A percentile compares a stretch with the other conserved stretches of the same genome.
phyloP scores from a whole-genome alignment of 2,888 invertebrate species.

The Pheosia tremula region DNA sequence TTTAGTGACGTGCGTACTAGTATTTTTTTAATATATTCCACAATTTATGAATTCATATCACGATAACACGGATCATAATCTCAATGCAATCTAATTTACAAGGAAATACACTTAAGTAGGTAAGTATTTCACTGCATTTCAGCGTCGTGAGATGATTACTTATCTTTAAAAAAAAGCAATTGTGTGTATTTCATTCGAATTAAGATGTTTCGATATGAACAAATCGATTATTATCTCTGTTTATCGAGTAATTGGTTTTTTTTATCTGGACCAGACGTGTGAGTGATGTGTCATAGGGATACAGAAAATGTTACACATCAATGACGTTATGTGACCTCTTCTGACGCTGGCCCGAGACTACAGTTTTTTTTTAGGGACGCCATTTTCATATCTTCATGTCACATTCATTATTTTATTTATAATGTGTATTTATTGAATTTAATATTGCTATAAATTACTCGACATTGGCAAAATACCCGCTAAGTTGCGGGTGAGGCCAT shows the following conservation, averaged over 20 bases:
- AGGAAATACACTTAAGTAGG: constrained; percentile 12
- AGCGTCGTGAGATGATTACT: neutral
- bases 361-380: too few species aligned
- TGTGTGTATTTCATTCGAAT: neutral
- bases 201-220: constrained; percentile 8
- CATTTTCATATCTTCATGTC: too few species aligned
- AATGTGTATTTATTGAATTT: too few species aligned
- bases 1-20: too few species aligned
- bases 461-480: too few species aligned
- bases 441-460: too few species aligned
- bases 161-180: neutral
- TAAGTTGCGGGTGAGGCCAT: too few species aligned
- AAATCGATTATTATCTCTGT: constrained; percentile 10
- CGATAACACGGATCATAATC: neutral
- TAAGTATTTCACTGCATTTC: constrained; percentile 8
- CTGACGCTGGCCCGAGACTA: too few species aligned
- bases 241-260: constrained; percentile 32
- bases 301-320: too few species aligned
- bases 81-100: constrained; percentile 16
- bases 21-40: too few species aligned
- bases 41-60: neutral
- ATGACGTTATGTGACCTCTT: too few species aligned
- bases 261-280: constrained; percentile 6
- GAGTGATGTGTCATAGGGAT: neutral
- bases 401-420: too few species aligned